Conservation (phyloP, 2,113 vertebrate genomes). For the Entosphenus tridentatus region DNA sequence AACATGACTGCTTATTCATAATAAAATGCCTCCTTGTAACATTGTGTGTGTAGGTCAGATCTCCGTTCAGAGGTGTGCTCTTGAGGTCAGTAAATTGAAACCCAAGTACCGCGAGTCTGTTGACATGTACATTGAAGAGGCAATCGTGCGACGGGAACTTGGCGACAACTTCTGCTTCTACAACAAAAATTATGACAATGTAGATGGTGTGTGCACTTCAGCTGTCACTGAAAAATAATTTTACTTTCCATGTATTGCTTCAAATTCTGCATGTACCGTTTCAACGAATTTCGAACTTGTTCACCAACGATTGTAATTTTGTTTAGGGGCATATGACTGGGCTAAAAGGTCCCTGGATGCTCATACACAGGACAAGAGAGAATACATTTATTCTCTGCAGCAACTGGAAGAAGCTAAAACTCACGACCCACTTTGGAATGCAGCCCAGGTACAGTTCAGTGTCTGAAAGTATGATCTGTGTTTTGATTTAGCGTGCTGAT, state of each 20-base stretch:
- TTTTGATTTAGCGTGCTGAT: too few relatives aligned
- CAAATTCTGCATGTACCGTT: not conserved
- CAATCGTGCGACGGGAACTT: conserved; percentile 51
- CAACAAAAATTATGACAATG: conserved; percentile 45
- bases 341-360: conserved; percentile 42
- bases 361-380: conserved; percentile 33
- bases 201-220: conserved; percentile 27
- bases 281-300: not conserved
- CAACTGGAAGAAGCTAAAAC: conserved; percentile 41
- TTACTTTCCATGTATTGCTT: not conserved
- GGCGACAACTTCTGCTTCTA: conserved; percentile 74
- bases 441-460: conserved; percentile 32
- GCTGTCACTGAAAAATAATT: not conserved
- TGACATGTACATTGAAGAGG: conserved; percentile 37
- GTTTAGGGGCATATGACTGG: conserved; percentile 29
- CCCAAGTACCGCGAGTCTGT: conserved; percentile 21
- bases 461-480: too few relatives aligned
- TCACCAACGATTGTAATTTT: not conserved
- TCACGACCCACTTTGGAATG: conserved; percentile 47
- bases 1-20: too few relatives aligned
- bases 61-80: conserved; percentile 41
- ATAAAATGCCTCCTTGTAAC: too few relatives aligned
- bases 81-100: conserved; percentile 30
- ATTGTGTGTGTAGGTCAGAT: conserved; percentile 30
- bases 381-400: conserved; percentile 27